Evolutionary conservation across 1,140 invertebrate genomes (phyloP).

Genomic region (Drosophila subpulchrella): DNA sequence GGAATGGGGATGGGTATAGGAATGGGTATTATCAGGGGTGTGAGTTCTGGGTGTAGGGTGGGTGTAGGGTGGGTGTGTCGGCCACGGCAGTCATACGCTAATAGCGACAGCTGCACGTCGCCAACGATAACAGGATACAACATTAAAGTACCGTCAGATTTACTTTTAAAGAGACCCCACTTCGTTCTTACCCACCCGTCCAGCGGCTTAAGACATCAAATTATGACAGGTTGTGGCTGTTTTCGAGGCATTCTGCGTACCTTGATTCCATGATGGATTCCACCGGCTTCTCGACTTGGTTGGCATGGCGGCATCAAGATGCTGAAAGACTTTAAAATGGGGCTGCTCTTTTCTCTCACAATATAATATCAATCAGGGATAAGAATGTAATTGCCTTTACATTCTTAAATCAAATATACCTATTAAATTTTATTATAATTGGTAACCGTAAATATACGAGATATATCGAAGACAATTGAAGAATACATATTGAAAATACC

Average conservation of each 20-base stretch:
- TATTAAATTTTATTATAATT: too few species aligned
- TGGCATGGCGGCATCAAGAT: constrained; percentile 14
- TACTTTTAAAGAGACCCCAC: constrained; percentile 65
- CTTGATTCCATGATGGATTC: constrained; percentile 32
- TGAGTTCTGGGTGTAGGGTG: too few species aligned
- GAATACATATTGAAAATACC: background rate
- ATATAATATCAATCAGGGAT: background rate
- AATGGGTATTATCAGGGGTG: background rate
- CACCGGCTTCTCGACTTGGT: background rate
- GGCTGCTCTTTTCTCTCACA: background rate
- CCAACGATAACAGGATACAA: constrained; percentile 65
- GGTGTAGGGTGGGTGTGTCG: background rate
- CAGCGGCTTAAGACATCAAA: constrained; percentile 67
- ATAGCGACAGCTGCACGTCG: constrained; percentile 76
- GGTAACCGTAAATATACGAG: too few species aligned
- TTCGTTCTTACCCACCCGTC: constrained; percentile 17
- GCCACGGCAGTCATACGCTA: constrained; percentile 54
- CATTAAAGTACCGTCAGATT: constrained; percentile 74
- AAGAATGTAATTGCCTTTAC: too few species aligned
- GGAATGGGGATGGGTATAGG: background rate
- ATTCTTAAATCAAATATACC: too few species aligned
- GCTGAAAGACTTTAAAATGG: constrained; percentile 17
- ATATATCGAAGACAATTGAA: too few species aligned
- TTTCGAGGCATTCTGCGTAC: constrained; percentile 31
- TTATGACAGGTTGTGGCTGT: constrained; percentile 72